Evolutionary conservation across 2,888 invertebrate genomes (phyloP), one percentile per base, ranked within the genome.

Genomic region (Drosophila kambysellisi): DNA sequence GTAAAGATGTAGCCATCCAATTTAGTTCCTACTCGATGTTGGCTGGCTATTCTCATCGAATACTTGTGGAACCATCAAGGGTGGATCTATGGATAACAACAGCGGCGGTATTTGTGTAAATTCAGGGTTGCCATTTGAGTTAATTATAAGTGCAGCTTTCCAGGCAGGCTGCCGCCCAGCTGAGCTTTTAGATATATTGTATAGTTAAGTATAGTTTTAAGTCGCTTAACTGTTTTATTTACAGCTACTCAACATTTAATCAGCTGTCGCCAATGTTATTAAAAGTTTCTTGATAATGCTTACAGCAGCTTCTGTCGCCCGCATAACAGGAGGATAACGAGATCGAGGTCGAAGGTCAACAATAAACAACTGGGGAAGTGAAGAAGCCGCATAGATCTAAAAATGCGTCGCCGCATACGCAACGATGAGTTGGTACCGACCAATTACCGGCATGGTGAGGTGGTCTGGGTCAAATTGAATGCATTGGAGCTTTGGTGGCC

Each of bases 401-500:
- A 29, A 39, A 11, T 30, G 15, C 3, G 9, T 29, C 39, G 56
- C 11, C 39, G 56, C 11, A 54, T 69, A 30, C 82, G 89, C 7
- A 89, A 82, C 54, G 59, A 69, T 1, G 70, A 70, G 17, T 0
- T 33, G 9, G 64, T 46, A 5, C 43, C 57, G 50, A 46, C 59
- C 5, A 54, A 62, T 11, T 93, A 92, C 93, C 94, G 94, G 86
- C 95, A 96, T 84, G 96, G 96, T 61, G 97, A 97, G 89, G 94
- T 97, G 87, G 97, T 97, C 76, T 97, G 97, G 97, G 97, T 97
- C 29, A 97, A 97, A 93, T 93, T 97, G 74, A 96, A 96, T 46
- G 94, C 95, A 48, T 70, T 79, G 2, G 86, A 85, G 52, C 95
- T 95, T 88, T 97, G 97, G 97, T 97, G 97, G 97, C 97, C 97